Evolutionary conservation across 1,140 invertebrate genomes (phyloP).

Genomic region (Dreissena polymorpha): DNA sequence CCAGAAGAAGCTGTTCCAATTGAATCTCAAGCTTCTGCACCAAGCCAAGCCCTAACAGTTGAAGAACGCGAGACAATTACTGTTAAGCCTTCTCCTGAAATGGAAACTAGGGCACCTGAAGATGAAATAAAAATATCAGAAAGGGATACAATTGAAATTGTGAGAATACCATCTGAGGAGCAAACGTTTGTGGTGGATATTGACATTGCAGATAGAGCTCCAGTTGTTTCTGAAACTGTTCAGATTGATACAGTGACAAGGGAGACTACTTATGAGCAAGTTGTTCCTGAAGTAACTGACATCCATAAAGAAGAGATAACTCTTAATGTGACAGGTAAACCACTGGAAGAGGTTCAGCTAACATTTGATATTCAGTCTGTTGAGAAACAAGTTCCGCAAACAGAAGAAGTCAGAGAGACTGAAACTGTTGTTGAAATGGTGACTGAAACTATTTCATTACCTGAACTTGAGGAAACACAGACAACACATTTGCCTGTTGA

Average conservation of each 20-base stretch:
- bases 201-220: slow-evolving; percentile 43
- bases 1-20: slow-evolving; percentile 49
- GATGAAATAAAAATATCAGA: slow-evolving; percentile 59
- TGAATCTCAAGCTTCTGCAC: slow-evolving; percentile 55
- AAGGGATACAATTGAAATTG: slow-evolving; percentile 56
- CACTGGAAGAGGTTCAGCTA: slow-evolving; percentile 68
- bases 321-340: slow-evolving; percentile 63
- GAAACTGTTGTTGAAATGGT: slow-evolving; percentile 51
- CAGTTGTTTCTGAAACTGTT: slow-evolving; percentile 54
- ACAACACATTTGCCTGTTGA: slow-evolving; percentile 50
- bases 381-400: slow-evolving; percentile 50
- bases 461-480: slow-evolving; percentile 55
- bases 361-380: slow-evolving; percentile 62
- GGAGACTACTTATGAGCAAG: slow-evolving; percentile 41
- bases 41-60: slow-evolving; percentile 53
- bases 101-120: slow-evolving; percentile 63
- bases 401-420: slow-evolving; percentile 46
- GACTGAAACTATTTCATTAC: slow-evolving; percentile 38
- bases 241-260: slow-evolving; percentile 51
- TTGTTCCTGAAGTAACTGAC: slow-evolving; percentile 62
- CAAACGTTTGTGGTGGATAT: slow-evolving; percentile 62
- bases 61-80: slow-evolving; percentile 57
- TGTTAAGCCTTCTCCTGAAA: slow-evolving; percentile 41
- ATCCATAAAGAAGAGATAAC: slow-evolving; percentile 70
- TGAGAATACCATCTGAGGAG: slow-evolving; percentile 61